phyloP scores from a whole-genome alignment of 2,797 vertebrate species.

The Pipistrellus nathusii region DNA sequence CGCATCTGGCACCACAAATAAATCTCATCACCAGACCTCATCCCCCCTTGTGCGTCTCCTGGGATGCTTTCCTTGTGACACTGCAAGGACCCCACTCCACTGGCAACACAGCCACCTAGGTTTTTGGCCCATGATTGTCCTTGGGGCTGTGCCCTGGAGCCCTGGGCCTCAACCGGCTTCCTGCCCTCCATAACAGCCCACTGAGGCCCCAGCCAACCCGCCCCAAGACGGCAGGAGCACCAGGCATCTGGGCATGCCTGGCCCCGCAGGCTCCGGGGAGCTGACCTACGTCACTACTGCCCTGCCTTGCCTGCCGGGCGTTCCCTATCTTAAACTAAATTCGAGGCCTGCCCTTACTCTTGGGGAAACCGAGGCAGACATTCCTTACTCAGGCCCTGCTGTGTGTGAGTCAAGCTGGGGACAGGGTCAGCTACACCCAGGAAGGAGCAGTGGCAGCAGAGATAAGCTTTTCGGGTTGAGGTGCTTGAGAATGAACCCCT shows the following conservation, averaged over 20 bases:
- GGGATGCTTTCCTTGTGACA: background rate
- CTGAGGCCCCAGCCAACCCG: background rate
- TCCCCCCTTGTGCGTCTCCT: background rate
- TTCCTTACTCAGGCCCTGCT: background rate
- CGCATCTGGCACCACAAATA: background rate
- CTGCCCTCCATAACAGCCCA: background rate
- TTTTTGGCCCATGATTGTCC: background rate
- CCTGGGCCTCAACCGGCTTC: background rate
- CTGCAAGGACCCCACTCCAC: background rate
- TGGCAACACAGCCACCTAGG: background rate
- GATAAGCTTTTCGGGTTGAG: background rate
- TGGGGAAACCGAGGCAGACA: constrained; percentile 16
- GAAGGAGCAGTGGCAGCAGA: background rate
- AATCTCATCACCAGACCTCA: background rate
- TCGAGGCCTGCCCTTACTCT: background rate
- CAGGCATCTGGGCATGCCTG: background rate
- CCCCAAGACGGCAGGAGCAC: background rate
- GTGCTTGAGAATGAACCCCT: background rate
- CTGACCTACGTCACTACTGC: background rate
- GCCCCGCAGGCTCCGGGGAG: background rate
- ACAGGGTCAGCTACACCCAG: background rate
- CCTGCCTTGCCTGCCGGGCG: background rate
- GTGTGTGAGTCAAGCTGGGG: background rate
- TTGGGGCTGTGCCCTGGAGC: background rate
- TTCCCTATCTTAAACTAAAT: background rate